These are phyloP conservation scores for Napeogenes sylphis DNA, from an alignment of 2,888 invertebrate species.

Conservation along the genomic window DNA sequence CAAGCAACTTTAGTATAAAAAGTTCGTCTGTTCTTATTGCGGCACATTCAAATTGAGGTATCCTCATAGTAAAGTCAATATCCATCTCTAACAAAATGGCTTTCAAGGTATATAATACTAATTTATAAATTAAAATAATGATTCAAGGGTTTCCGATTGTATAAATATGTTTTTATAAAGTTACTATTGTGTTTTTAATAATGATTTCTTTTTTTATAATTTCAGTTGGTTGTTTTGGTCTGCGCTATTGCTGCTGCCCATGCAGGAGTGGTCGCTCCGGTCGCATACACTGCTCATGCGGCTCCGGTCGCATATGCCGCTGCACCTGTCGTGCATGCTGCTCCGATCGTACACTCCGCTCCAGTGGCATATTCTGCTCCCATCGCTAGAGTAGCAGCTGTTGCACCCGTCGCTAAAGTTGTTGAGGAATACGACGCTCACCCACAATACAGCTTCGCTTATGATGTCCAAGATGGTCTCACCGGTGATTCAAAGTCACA, in stretches of 20 bases:
- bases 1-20: constrained; percentile 56
- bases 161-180: background rate
- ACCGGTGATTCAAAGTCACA: constrained; percentile 66
- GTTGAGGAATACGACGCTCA: constrained; percentile 53
- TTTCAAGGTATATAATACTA: constrained; percentile 54
- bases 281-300: constrained; percentile 64
- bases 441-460: constrained; percentile 73
- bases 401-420: constrained; percentile 43
- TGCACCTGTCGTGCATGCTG: constrained; percentile 43
- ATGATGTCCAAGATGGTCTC: constrained; percentile 59
- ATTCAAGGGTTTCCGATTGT: too few relatives aligned
- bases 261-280: constrained; percentile 41
- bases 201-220: constrained; percentile 9
- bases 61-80: constrained; percentile 57
- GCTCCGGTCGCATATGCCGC: constrained; percentile 48
- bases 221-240: constrained; percentile 56
- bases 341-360: constrained; percentile 40
- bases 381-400: constrained; percentile 44
- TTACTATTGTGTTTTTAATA: constrained; percentile 4
- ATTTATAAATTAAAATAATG: background rate
- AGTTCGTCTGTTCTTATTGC: constrained; percentile 43
- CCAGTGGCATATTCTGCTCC: constrained; percentile 46
- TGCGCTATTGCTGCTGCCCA: constrained; percentile 57
- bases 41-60: constrained; percentile 64
- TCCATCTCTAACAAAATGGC: constrained; percentile 53